Percentiles rank a stretch among this genome's conserved stretches.
phyloP scores from a whole-genome alignment of 2,797 vertebrate species.

The Xenops minutus region DNA sequence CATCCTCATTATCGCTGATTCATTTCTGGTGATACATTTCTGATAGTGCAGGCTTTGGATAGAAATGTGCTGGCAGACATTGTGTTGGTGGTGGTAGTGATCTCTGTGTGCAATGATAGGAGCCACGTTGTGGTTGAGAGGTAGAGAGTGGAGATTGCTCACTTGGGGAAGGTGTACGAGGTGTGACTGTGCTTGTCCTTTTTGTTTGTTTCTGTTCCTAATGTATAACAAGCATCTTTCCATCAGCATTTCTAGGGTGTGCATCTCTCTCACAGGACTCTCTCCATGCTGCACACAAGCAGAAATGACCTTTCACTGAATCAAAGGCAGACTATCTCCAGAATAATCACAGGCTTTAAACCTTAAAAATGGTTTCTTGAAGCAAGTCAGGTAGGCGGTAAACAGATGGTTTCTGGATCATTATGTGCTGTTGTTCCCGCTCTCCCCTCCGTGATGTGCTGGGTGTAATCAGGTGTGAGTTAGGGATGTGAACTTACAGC shows the following conservation, averaged over 20 bases:
- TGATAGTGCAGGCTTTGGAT: background rate
- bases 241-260: background rate
- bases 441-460: background rate
- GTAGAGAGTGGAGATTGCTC: background rate
- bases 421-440: background rate
- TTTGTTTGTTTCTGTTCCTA: background rate
- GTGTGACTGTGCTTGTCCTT: background rate
- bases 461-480: background rate
- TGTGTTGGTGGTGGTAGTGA: fast-evolving
- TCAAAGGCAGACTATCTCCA: background rate
- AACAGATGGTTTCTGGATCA: background rate
- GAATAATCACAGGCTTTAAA: background rate
- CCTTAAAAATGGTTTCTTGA: background rate
- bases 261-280: background rate
- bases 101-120: background rate
- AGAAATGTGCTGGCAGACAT: background rate
- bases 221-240: background rate
- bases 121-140: background rate
- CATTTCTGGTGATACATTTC: background rate
- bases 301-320: background rate
- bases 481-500: background rate
- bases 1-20: background rate
- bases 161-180: background rate
- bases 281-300: background rate
- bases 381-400: background rate